phyloP scores from a whole-genome alignment of 1,140 invertebrate genomes.

The Glossosoma conforme region DNA sequence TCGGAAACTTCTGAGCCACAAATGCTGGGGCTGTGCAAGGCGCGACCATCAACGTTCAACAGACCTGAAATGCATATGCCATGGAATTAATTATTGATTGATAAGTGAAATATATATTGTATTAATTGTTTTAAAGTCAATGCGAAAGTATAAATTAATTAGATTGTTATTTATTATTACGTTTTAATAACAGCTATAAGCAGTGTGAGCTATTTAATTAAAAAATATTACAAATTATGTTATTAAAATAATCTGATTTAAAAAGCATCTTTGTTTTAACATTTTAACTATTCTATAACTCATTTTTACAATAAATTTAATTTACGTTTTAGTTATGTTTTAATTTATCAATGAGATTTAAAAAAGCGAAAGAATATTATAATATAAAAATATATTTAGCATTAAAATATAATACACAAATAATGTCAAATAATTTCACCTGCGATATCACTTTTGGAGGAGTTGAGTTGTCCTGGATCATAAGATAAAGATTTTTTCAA shows the following conservation, averaged over 20 bases:
- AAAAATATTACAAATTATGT: not conserved
- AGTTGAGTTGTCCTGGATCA: slow-evolving; percentile 55
- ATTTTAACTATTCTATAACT: too few relatives aligned
- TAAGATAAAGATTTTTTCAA: slow-evolving; percentile 65
- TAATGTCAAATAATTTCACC: slow-evolving; percentile 33
- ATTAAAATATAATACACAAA: not conserved
- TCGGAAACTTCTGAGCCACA: slow-evolving; percentile 84
- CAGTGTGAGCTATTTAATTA: not conserved
- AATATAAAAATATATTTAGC: slow-evolving; percentile 6
- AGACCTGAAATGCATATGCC: slow-evolving; percentile 31
- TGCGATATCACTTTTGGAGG: slow-evolving; percentile 39
- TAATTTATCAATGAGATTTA: too few relatives aligned
- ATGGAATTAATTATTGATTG: slow-evolving; percentile 4
- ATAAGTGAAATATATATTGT: not conserved
- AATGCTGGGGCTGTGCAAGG: slow-evolving; percentile 59
- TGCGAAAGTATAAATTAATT: not conserved
- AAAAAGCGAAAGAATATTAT: slow-evolving; percentile 9
- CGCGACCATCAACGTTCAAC: slow-evolving; percentile 50
- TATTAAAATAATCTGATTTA: too few relatives aligned
- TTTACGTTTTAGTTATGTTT: too few relatives aligned
- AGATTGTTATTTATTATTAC: not conserved
- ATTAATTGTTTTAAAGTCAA: not conserved
- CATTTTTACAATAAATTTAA: too few relatives aligned
- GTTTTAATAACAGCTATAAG: not conserved
- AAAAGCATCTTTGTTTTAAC: too few relatives aligned